These are phyloP conservation scores for Tamandua tetradactyla DNA, from an alignment of 2,797 vertebrate genomes.

Conservation along the genomic window DNA sequence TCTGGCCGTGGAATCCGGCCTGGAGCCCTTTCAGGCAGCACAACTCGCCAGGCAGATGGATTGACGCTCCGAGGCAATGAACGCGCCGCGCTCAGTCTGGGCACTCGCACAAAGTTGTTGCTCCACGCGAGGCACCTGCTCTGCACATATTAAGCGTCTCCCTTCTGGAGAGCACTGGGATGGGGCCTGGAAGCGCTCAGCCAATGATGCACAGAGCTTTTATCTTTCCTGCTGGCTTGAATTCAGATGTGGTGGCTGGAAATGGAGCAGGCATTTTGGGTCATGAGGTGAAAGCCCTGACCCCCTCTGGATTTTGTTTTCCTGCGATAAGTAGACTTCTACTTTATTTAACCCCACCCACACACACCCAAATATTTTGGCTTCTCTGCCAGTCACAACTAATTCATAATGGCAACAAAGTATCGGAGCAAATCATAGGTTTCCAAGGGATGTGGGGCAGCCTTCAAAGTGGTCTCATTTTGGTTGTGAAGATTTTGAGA, in stretches of 20 bases:
- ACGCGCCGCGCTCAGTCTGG: too few relatives aligned
- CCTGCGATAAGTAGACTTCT: not conserved
- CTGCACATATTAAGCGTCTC: conserved; percentile 71
- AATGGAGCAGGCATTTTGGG: not conserved
- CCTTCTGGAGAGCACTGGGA: conserved; percentile 51
- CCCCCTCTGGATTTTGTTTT: not conserved
- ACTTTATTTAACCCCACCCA: not conserved
- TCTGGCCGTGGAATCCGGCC: too few relatives aligned
- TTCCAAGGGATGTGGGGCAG: not conserved
- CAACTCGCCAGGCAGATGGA: too few relatives aligned
- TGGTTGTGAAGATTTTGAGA: not conserved
- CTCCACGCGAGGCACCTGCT: conserved; percentile 71
- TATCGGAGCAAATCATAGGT: not conserved
- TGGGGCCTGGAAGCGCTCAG: conserved; percentile 28
- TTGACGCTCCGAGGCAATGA: too few relatives aligned
- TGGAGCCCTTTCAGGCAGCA: too few relatives aligned
- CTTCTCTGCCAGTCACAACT: too few relatives aligned
- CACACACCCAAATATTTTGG: too few relatives aligned
- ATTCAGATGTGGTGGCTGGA: not conserved
- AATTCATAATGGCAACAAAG: not conserved
- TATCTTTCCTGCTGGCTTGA: not conserved
- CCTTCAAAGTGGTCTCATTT: not conserved
- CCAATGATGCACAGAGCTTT: conserved; percentile 32
- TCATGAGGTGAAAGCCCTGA: not conserved
- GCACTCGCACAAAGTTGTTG: too few relatives aligned